Evolutionary conservation across 2,113 vertebrate genomes (phyloP), one percentile per base, ranked within the genome.

Genomic region (Chascanopsetta lugubris): DNA sequence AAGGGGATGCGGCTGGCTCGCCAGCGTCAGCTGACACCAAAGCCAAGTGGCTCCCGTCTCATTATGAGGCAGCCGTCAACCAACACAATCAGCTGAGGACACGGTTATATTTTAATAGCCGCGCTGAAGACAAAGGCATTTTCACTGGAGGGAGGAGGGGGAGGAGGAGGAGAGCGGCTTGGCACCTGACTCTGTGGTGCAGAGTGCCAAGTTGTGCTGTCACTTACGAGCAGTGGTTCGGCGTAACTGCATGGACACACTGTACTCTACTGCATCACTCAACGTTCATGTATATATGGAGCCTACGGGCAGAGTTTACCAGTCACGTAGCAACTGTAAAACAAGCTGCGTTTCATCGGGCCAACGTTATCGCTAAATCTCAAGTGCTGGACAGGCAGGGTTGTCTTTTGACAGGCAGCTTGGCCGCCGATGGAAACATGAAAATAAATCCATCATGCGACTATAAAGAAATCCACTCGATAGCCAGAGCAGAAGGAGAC

Each of bases 11-110:
- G 54, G 67, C 59, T 79, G 77, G 68, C 77, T 56, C 5, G 1
- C 49, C 82, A 84, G 80, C 83, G 79, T 66, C 65, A 78, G 61
- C 76, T 84, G 73, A 63, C 60, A 68, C 47, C 42, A 60, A 27
- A 43, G 62, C 69, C 79, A 81, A 71, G 59, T 54, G 51, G 55
- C 55, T 56, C 53, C 49, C 10, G 21, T 64, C 72, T 86, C 75
- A 72, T 78, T 63, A 73, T 32, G 43, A 64, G 71, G 34, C 73
- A 70, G 67, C 55, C 36, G 2, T 80, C 79, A 74, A 51, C 34
- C 60, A 77, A 73, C 72, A 75, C 80, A 69, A 66, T 66, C 61
- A 30, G 55, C 58, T 40, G 57, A 71, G 30, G 59, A 85, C 71
- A 50, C 61, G 69, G 38, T 51, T 53, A 69, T 53, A 71, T 82